Evolutionary conservation across 2,888 invertebrate species (phyloP), one percentile per base, ranked within the genome.

Genomic region (Melanostoma mellinum): DNA sequence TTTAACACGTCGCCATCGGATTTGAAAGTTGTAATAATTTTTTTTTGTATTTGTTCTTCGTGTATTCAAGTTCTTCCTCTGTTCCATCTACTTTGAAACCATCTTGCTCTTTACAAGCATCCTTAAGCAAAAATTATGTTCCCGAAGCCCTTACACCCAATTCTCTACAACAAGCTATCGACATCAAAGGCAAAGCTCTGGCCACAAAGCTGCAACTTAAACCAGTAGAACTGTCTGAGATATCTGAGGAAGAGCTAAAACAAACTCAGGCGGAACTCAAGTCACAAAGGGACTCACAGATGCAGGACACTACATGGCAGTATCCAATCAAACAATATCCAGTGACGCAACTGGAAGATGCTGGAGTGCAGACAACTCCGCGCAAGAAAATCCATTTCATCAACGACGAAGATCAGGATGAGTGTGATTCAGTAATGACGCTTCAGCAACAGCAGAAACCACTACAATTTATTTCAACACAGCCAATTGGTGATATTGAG

Each of bases 131-230:
- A 33, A 86, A 88, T 48, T 90, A 93, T 85, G 88, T 92, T 52
- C 92, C 93, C 0, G 93, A 94, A 86, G 90, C 93, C 56, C 91
- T 93, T 87, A 94, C 94, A 89, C 94, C 94, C 3, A 93, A 93
- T 85, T 93, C 94, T 0, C 93, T 96, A 61, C 93, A 94, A 86
- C 93, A 94, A 86, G 94, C 96, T 86, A 94, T 96, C 48, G 94
- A 94, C 88, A 93, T 94, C 85, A 96, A 96, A 89, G 96, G 96
- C 87, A 95, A 94, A 89, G 93, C 94, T 0, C 85, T 90, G 46
- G 89, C 90, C 0, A 88, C 86, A 38, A 88, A 88, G 82, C 69
- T 90, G 48, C 85, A 90, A 52, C 60, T 90, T 36, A 88, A 89
- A 4, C 87, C 89, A 36, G 87, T 90, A n/a, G 80, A 87, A 58